Conservation (phyloP, 1,140 invertebrate species). For the Zaprionus vittiger region DNA sequence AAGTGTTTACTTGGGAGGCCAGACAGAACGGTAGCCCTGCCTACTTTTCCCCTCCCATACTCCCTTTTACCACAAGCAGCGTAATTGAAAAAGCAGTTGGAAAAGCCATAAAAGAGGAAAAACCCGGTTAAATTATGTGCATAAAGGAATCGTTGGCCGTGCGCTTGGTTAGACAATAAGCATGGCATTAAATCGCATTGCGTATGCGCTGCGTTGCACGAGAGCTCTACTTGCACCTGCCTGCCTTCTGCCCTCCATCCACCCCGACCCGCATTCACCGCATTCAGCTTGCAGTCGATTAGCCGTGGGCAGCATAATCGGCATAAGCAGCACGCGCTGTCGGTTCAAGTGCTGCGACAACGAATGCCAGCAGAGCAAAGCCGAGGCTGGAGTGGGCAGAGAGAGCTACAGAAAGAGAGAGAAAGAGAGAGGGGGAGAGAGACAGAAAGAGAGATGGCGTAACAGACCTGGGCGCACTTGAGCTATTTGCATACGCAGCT, state of each 20-base stretch:
- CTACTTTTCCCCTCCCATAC: not conserved
- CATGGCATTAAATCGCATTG: conserved; percentile 62
- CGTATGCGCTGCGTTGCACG: conserved; percentile 66
- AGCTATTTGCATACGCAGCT: conserved; percentile 77
- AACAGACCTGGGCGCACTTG: conserved; percentile 52
- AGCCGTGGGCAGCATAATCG: conserved; percentile 42
- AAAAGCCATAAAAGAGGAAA: conserved; percentile 28
- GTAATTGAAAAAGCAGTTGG: conserved; percentile 38
- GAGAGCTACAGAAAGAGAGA: not conserved
- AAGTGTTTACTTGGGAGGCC: conserved; percentile 66
- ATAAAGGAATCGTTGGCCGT: conserved; percentile 28
- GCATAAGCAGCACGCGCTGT: conserved; percentile 23
- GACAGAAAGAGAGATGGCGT: not conserved
- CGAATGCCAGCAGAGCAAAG: not conserved
- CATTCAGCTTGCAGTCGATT: conserved; percentile 24
- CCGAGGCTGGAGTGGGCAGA: not conserved
- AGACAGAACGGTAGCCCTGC: not conserved
- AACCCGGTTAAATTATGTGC: conserved; percentile 54
- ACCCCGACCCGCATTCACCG: not conserved
- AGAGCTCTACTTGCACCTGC: conserved; percentile 13
- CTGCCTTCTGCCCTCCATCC: not conserved
- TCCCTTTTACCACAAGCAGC: not conserved
- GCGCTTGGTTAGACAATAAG: conserved; percentile 62
- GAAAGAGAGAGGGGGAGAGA: too few species aligned
- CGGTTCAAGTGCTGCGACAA: not conserved